Percentiles rank a stretch among this genome's conserved stretches.
phyloP scores from a whole-genome alignment of 2,888 invertebrate species.

The Luperina nickerlii region DNA sequence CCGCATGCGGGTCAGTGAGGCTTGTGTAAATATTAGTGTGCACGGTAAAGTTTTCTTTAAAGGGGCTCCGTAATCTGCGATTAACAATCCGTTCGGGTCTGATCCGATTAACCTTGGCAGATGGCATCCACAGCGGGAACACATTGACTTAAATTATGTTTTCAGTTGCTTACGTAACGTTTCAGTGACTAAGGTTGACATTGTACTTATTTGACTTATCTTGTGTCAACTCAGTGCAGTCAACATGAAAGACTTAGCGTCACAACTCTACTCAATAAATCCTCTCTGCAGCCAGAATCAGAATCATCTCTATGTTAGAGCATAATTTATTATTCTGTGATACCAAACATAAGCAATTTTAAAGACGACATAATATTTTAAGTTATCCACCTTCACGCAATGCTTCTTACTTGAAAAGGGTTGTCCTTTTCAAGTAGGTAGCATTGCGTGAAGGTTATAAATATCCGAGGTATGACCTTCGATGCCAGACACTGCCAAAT shows the following conservation, averaged over 20 bases:
- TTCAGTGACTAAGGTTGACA: slow-evolving; percentile 43
- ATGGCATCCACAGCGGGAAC: slow-evolving; percentile 26
- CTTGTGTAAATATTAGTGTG: slow-evolving; percentile 13
- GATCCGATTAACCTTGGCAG: slow-evolving; percentile 46
- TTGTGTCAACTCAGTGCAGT: slow-evolving; percentile 11
- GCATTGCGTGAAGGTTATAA: slow-evolving; percentile 34
- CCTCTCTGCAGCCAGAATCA: not conserved
- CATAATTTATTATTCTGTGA: not conserved
- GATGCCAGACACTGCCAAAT: slow-evolving; percentile 33
- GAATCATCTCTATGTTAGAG: not conserved
- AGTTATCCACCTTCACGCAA: no score
- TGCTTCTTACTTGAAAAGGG: no score
- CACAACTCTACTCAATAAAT: slow-evolving; percentile 16
- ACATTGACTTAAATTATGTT: slow-evolving; percentile 56
- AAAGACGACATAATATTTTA: slow-evolving; percentile 10
- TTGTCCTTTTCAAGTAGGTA: slow-evolving; percentile 39
- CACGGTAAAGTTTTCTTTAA: slow-evolving; percentile 13
- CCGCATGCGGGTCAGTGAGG: slow-evolving; percentile 1
- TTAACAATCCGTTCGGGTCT: slow-evolving; percentile 36
- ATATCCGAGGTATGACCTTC: slow-evolving; percentile 41
- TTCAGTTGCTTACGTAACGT: slow-evolving; percentile 56
- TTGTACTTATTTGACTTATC: slow-evolving; percentile 46
- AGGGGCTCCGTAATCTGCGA: not conserved
- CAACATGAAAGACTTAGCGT: slow-evolving; percentile 33
- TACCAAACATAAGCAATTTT: slow-evolving; percentile 1